Conservation (phyloP, 2,888 invertebrate genomes). For the Heterodera filipjevi region DNA sequence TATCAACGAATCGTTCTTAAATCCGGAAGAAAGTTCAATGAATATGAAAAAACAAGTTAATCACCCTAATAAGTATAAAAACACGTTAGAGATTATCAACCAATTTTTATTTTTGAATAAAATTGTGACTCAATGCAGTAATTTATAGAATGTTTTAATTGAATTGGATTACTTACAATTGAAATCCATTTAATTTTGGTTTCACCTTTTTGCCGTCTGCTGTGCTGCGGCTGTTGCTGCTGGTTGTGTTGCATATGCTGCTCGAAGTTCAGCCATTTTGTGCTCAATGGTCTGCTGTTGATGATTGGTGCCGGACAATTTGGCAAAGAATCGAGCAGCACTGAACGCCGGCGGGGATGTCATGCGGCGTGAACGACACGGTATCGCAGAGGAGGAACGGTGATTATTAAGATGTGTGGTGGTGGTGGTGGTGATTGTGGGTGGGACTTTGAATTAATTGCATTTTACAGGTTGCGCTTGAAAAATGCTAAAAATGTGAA, state of each 20-base stretch:
- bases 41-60: no score
- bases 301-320: constrained; percentile 10
- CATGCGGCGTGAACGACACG: background rate
- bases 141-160: no score
- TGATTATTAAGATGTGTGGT: background rate
- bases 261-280: constrained; percentile 23
- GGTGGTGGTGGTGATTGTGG: background rate
- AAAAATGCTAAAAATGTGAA: background rate
- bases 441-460: background rate
- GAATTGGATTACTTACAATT: no score
- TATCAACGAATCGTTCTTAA: no score
- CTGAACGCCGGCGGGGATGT: constrained; percentile 6
- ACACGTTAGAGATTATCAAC: no score
- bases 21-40: no score
- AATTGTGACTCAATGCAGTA: no score
- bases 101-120: no score
- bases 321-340: constrained; percentile 12
- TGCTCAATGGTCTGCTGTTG: constrained; percentile 22
- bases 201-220: background rate
- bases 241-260: constrained; percentile 15
- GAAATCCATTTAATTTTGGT: no score
- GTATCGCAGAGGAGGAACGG: background rate
- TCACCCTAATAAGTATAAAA: no score
- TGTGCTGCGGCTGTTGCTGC: background rate
- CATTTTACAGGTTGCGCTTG: background rate